Conservation (phyloP, 2,888 invertebrate species). For the Pomacea canaliculata region DNA sequence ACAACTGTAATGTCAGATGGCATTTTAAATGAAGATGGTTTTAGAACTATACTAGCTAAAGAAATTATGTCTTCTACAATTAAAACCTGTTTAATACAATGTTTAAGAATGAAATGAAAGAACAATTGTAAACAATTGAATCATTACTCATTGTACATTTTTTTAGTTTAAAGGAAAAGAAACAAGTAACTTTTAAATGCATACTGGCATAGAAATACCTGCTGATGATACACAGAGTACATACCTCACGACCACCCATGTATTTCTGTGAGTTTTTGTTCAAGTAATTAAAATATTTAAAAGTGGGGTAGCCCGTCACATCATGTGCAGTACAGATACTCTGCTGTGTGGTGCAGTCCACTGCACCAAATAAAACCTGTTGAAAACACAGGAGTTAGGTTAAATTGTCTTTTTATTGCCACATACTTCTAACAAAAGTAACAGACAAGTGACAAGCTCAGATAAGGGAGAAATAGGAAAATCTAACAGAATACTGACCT, state of each 20-base stretch:
- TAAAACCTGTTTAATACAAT: no score
- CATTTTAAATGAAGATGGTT: no score
- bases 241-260: slow-evolving; percentile 81
- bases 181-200: no score
- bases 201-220: no score
- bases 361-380: slow-evolving; percentile 81
- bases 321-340: slow-evolving; percentile 79
- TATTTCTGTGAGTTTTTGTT: slow-evolving; percentile 79
- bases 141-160: no score
- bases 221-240: neutral
- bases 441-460: neutral
- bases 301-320: slow-evolving; percentile 87
- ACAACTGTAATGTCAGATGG: no score
- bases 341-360: slow-evolving; percentile 82
- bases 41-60: no score
- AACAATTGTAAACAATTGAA: no score
- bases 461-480: neutral
- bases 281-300: slow-evolving; percentile 84
- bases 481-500: slow-evolving; percentile 61
- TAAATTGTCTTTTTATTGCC: neutral
- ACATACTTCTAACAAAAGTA: neutral
- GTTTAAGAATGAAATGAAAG: no score
- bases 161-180: no score
- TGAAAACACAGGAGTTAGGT: neutral
- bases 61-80: no score